Percentiles rank a stretch among this genome's conserved stretches.
These are phyloP conservation scores for Neotoxoptera formosana DNA, from an alignment of 1,140 invertebrate genomes.

Conservation along the genomic window DNA sequence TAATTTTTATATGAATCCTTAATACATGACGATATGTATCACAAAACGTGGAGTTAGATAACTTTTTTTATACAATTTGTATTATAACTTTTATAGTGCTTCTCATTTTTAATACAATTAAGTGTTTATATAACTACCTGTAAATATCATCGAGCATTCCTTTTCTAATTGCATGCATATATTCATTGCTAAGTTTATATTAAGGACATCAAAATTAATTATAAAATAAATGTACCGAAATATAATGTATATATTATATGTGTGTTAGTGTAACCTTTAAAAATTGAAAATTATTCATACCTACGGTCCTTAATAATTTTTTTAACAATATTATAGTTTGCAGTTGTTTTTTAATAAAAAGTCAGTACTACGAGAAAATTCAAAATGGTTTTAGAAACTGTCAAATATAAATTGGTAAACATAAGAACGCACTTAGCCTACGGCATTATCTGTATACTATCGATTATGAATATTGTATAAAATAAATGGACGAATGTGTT, in stretches of 20 bases:
- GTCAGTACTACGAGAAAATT: not conserved
- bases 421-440: not conserved
- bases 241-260: not conserved
- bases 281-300: not conserved
- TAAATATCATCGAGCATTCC: too few species aligned
- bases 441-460: not conserved
- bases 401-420: constrained; percentile 10
- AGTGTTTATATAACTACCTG: too few species aligned
- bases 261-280: not conserved
- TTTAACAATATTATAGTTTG: not conserved
- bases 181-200: too few species aligned
- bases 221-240: too few species aligned
- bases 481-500: not conserved
- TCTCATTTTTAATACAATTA: too few species aligned
- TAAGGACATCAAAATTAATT: too few species aligned
- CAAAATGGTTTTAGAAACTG: not conserved
- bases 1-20: too few species aligned
- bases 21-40: too few species aligned
- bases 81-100: too few species aligned
- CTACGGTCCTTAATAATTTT: not conserved
- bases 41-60: too few species aligned
- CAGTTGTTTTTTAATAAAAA: not conserved
- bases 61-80: too few species aligned
- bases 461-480: not conserved
- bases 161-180: too few species aligned